A percentile compares a stretch with the other conserved stretches of the same genome.
Evolutionary conservation across 2,113 vertebrate species (phyloP).

Genomic region (Labrus mixtus): DNA sequence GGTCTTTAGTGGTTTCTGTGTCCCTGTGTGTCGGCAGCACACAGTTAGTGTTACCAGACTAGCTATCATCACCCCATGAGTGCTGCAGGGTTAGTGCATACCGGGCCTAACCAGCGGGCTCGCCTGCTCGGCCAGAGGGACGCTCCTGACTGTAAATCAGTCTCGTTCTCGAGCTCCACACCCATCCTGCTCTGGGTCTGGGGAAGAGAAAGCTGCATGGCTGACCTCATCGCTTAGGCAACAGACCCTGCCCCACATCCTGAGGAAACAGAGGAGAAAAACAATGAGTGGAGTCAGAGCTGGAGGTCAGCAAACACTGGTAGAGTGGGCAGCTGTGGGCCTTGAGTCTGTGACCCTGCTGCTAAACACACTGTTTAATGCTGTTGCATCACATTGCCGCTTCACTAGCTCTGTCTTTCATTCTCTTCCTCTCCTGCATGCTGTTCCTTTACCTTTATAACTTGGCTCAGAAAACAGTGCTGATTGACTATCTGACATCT

Average conservation of each 20-base stretch:
- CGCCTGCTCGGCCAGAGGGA: conserved; percentile 42
- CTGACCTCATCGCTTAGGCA: conserved; percentile 80
- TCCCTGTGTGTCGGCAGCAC: conserved; percentile 23
- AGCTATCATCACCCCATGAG: conserved; percentile 69
- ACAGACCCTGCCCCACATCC: conserved; percentile 78
- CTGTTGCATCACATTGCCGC: conserved; percentile 15
- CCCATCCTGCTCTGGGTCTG: conserved; percentile 80
- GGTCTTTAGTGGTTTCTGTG: conserved; percentile 66
- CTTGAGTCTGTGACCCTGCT: conserved; percentile 33
- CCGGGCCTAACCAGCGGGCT: conserved; percentile 52
- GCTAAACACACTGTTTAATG: conserved; percentile 10
- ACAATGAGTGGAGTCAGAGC: conserved; percentile 73
- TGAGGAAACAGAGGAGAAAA: conserved; percentile 76
- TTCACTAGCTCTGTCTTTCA: conserved; percentile 15
- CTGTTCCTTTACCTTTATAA: conserved; percentile 24
- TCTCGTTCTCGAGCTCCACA: conserved; percentile 68
- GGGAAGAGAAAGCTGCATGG: conserved; percentile 67
- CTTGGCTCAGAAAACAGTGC: conserved; percentile 45
- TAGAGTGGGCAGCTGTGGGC: conserved; percentile 28
- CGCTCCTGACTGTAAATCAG: conserved; percentile 76
- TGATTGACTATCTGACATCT: conserved; percentile 69
- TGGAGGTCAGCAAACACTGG: conserved; percentile 36
- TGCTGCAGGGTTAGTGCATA: conserved; percentile 52
- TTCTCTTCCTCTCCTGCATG: conserved; percentile 19
- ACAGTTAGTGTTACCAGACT: conserved; percentile 70